phyloP scores from a whole-genome alignment of 2,888 invertebrate species.

The Sesamia inferens region DNA sequence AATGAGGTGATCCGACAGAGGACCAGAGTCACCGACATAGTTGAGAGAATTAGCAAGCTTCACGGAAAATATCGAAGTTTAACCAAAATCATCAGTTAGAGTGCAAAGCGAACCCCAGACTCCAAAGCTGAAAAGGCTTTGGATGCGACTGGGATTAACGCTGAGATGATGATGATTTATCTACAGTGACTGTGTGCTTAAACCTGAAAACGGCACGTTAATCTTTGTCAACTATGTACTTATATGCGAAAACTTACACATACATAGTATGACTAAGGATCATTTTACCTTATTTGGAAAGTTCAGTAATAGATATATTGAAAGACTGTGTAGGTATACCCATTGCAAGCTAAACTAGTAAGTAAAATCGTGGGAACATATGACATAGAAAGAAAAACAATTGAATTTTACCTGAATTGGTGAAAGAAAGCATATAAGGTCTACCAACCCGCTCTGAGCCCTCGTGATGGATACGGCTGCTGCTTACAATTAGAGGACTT shows the following conservation, averaged over 20 bases:
- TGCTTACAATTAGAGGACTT: background rate
- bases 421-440: constrained; percentile 11
- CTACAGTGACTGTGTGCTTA: background rate
- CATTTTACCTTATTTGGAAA: background rate
- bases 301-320: background rate
- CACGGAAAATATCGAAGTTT: too few relatives aligned
- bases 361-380: constrained; percentile 23
- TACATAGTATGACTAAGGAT: background rate
- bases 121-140: too few relatives aligned
- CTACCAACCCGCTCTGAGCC: background rate
- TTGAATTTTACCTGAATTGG: constrained; percentile 3
- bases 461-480: background rate
- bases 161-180: too few relatives aligned
- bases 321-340: background rate
- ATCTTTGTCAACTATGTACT: background rate
- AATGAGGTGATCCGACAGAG: too few relatives aligned
- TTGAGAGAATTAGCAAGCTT: too few relatives aligned
- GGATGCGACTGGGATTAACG: too few relatives aligned
- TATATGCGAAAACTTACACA: too few relatives aligned
- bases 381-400: constrained; percentile 15
- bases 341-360: background rate
- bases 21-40: too few relatives aligned
- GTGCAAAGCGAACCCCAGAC: too few relatives aligned
- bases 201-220: background rate
- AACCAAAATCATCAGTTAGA: too few relatives aligned